Base-by-base conservation (phyloP, 1,140 invertebrate genomes). In the Drosophila willistoni region DNA sequence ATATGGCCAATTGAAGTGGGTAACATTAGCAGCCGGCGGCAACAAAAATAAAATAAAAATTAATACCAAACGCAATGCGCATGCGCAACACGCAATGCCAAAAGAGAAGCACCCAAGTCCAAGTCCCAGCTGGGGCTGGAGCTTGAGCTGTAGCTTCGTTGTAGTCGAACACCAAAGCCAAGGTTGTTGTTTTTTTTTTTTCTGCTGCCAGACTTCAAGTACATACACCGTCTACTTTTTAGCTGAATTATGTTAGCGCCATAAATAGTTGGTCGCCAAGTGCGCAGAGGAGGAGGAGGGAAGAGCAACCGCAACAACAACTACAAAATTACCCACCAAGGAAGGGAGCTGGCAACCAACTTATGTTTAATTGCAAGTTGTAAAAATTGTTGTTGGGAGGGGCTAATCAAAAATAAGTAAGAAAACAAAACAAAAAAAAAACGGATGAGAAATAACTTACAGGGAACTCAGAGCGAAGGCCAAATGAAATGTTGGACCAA, bases 221-320 rank as follows among this genome's bases (percentile, higher is more conserved):
- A 77, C 74, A 54, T 39, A 12, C 33, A 34, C 56, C 56, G 41
- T 60, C 73, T 64, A 22, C 66, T 39, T 39, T 65, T 65, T 69
- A 64, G 73, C 71, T 70, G 73, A 71, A 61, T 77, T 66, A 77
- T 77, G 75, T 77, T 77, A 77, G 75, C 74, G 75, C 75, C 75
- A 77, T 77, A 77, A 77, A 77, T 77, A 77, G 68, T 64, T 44
- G 62, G 13, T 39, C 44, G 55, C 62, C 42, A 60, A 63, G 42
- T 34, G 36, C 59, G 25, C 59, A 25, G 29, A 7, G 29, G 6
- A 25, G 22, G 0, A 29, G 29, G 73, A 57, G 42, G 14, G 41
- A 55, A 17, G 2, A 17, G 14, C 4, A 44, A 29, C 9, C 14
- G 29, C 41, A 2, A 29, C 29, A 29, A 29, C 29, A n/a, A 44